Conservation (phyloP, 2,888 invertebrate genomes). For the Leptopilina myrica region DNA sequence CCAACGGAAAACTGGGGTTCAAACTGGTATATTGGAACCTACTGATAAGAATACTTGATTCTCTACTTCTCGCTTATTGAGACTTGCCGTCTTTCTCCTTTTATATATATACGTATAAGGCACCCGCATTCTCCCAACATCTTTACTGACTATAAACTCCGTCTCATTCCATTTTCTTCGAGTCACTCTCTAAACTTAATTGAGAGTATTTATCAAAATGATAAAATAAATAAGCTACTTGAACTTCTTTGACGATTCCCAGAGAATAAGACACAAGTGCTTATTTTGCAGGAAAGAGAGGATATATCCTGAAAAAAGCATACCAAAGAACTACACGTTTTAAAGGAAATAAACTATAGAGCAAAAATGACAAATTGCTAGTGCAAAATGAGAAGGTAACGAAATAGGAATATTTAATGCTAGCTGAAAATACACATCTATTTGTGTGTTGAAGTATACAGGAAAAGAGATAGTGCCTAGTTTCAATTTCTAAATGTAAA, state of each 20-base stretch:
- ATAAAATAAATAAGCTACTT: constrained; percentile 73
- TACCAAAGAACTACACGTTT: not conserved
- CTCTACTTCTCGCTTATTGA: constrained; percentile 42
- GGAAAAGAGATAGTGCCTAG: no score
- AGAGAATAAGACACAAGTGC: constrained; percentile 50
- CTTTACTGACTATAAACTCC: constrained; percentile 3
- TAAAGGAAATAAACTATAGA: not conserved
- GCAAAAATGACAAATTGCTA: constrained; percentile 14
- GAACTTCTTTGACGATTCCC: constrained; percentile 64
- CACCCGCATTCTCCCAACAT: constrained; percentile 42
- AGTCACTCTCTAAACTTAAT: constrained; percentile 63
- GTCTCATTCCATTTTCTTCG: not conserved
- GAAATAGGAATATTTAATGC: constrained; percentile 8
- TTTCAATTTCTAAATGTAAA: not conserved
- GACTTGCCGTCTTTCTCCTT: not conserved
- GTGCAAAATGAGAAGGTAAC: not conserved
- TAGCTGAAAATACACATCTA: not conserved
- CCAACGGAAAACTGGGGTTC: constrained; percentile 62
- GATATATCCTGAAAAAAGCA: constrained; percentile 17
- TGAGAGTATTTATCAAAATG: constrained; percentile 72
- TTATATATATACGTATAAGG: not conserved
- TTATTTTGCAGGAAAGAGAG: constrained; percentile 66
- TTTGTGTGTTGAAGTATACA: not conserved
- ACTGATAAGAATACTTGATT: constrained; percentile 66
- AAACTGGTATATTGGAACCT: constrained; percentile 67